Percentiles rank a stretch among this genome's conserved stretches.
These are phyloP conservation scores for Proisotoma minuta DNA, from an alignment of 2,888 invertebrate species.

Conservation along the genomic window DNA sequence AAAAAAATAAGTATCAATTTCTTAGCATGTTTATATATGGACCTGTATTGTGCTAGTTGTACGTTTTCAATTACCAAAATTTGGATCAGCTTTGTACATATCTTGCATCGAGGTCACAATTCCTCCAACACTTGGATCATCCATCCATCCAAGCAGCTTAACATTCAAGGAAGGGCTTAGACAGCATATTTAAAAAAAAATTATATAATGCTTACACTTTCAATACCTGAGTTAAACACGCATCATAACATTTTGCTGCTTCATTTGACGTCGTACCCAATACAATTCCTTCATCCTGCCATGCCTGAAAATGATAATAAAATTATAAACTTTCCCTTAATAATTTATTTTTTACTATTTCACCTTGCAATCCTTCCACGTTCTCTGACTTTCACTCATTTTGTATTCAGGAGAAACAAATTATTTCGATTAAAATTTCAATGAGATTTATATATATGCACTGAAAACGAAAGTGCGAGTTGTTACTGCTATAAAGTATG, in stretches of 20 bases:
- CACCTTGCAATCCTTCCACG: not conserved
- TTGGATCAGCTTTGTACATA: conserved; percentile 12
- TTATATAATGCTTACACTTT: too few relatives aligned
- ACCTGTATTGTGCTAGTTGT: too few relatives aligned
- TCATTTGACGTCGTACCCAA: conserved; percentile 11
- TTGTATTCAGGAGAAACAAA: too few relatives aligned
- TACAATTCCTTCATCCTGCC: conserved; percentile 14
- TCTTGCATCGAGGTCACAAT: not conserved
- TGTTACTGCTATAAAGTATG: too few relatives aligned
- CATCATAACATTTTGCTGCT: conserved; percentile 23
- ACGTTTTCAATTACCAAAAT: conserved; percentile 15
- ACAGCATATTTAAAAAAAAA: too few relatives aligned
- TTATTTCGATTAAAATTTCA: too few relatives aligned
- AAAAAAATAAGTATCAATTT: too few relatives aligned
- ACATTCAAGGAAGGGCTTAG: too few relatives aligned
- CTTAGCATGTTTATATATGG: too few relatives aligned
- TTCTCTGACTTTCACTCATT: too few relatives aligned
- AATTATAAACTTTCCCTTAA: not conserved
- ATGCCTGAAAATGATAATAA: conserved; percentile 11
- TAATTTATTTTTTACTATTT: not conserved
- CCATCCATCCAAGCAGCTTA: conserved; percentile 17
- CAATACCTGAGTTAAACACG: conserved; percentile 17
- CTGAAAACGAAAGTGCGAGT: too few relatives aligned
- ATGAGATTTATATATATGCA: too few relatives aligned
- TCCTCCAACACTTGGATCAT: conserved; percentile 18